These are phyloP conservation scores for Allophyes oxyacanthae DNA, from an alignment of 2,888 invertebrate species.

Conservation along the genomic window DNA sequence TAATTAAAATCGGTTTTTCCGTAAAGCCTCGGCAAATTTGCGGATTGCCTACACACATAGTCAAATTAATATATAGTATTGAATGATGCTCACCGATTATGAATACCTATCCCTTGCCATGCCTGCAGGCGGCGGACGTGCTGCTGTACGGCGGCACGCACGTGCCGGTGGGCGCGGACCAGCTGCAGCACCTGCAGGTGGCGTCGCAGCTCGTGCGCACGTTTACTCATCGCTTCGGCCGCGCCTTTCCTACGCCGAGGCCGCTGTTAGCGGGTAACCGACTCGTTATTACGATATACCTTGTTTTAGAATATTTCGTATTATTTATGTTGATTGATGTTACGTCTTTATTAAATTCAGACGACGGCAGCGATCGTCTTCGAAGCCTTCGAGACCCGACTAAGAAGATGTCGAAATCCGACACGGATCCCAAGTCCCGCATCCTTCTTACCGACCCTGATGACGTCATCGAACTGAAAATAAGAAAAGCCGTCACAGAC, in stretches of 20 bases:
- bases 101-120: no score
- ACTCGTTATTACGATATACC: background rate
- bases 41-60: no score
- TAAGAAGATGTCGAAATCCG: slow-evolving; percentile 99
- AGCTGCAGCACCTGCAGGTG: slow-evolving; percentile 58
- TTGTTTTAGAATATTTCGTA: background rate
- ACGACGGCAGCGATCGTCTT: slow-evolving; percentile 90
- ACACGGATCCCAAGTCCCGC: slow-evolving; percentile 92
- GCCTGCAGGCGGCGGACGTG: slow-evolving; percentile 69
- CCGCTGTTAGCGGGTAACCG: slow-evolving; percentile 48
- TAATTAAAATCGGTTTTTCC: no score
- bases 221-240: slow-evolving; percentile 94
- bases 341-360: slow-evolving; percentile 22
- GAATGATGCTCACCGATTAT: no score
- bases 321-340: background rate
- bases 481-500: slow-evolving; percentile 97
- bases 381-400: slow-evolving; percentile 95
- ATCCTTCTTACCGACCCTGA: slow-evolving; percentile 93
- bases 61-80: no score
- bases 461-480: slow-evolving; percentile 72
- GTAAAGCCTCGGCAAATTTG: no score
- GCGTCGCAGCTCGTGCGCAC: slow-evolving; percentile 90
- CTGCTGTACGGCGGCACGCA: slow-evolving; percentile 95
- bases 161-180: slow-evolving; percentile 72
- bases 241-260: slow-evolving; percentile 93